Conservation (phyloP, 2,113 vertebrate species). For the Leucopsar rothschildi region DNA sequence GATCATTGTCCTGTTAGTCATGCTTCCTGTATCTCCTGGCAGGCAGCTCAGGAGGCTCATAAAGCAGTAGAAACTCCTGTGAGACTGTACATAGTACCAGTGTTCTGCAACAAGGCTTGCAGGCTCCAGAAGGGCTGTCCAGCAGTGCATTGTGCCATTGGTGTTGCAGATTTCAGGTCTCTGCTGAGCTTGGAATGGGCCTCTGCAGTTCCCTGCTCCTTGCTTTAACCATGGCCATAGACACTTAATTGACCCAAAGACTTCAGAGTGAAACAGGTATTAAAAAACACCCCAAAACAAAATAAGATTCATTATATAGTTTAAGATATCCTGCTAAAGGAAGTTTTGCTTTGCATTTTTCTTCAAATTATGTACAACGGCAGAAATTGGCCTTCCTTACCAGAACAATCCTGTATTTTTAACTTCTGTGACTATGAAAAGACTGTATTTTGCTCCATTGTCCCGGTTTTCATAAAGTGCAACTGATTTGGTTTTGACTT, state of each 20-base stretch:
- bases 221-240: neutral
- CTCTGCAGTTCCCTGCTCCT: neutral
- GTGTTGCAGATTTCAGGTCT: neutral
- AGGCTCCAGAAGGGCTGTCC: neutral
- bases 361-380: neutral
- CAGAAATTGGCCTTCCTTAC: neutral
- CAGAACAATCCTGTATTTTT: neutral
- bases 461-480: neutral
- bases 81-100: neutral
- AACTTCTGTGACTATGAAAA: neutral
- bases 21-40: neutral
- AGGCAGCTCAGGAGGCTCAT: neutral
- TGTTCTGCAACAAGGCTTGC: neutral
- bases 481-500: neutral
- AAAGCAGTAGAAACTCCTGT: neutral
- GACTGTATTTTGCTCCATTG: neutral
- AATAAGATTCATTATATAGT: neutral
- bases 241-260: neutral
- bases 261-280: neutral
- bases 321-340: neutral
- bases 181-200: neutral
- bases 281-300: neutral
- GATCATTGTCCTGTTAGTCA: neutral
- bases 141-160: neutral
- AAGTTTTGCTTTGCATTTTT: neutral